These are phyloP conservation scores for Sceliomorpha sp. DNA, from an alignment of 2,888 invertebrate species.

Conservation along the genomic window DNA sequence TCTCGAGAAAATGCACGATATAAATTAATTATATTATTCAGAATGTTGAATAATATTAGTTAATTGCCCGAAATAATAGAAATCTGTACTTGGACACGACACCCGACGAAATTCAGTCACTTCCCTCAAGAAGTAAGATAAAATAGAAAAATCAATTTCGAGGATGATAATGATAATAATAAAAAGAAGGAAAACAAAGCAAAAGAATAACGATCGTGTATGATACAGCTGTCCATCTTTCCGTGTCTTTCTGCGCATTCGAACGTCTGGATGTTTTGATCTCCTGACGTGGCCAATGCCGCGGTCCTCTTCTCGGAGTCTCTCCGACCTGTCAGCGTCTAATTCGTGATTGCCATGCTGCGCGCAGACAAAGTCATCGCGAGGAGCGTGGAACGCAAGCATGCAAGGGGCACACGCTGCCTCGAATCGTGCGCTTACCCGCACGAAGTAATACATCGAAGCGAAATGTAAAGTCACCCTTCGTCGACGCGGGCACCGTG, in stretches of 20 bases:
- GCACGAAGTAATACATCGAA: conserved; percentile 62
- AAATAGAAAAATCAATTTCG: too few species aligned
- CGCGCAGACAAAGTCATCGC: conserved; percentile 55
- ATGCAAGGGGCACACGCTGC: conserved; percentile 54
- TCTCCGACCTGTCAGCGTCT: conserved; percentile 51
- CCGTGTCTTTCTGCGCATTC: conserved; percentile 34
- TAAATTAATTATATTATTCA: too few species aligned
- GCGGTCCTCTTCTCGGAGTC: conserved; percentile 40
- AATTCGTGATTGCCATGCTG: conserved; percentile 59
- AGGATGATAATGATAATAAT: too few species aligned
- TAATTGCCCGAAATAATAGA: too few species aligned
- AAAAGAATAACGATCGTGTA: conserved; percentile 11
- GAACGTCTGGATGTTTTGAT: conserved; percentile 53
- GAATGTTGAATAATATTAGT: too few species aligned
- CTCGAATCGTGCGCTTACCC: conserved; percentile 24
- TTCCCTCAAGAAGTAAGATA: too few species aligned
- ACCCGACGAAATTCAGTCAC: too few species aligned
- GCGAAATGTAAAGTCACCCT: conserved; percentile 72
- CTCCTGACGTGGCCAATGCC: conserved; percentile 50
- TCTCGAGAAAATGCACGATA: too few species aligned
- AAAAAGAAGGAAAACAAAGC: conserved; percentile 6
- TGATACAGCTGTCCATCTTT: conserved; percentile 43
- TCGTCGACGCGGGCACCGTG: conserved; percentile 74
- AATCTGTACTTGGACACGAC: too few species aligned
- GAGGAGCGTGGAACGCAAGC: conserved; percentile 44